phyloP scores from a whole-genome alignment of 2,888 invertebrate species.

The Hoplodrina ambigua region DNA sequence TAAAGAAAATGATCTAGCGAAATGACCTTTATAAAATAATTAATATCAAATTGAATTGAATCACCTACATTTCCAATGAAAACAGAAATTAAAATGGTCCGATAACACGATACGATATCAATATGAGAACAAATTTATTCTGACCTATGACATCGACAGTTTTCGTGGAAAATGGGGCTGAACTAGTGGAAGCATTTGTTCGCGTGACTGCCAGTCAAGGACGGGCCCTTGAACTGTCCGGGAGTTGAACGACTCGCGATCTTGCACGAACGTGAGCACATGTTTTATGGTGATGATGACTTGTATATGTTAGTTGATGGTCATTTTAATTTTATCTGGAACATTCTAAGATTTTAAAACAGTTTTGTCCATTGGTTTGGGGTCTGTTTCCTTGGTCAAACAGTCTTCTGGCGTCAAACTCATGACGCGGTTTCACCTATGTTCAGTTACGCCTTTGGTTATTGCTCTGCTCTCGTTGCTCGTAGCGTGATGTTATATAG shows the following conservation, averaged over 20 bases:
- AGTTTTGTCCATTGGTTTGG: not conserved
- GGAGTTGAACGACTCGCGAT: slow-evolving; percentile 65
- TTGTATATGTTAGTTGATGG: slow-evolving; percentile 26
- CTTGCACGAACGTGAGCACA: slow-evolving; percentile 42
- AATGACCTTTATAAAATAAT: slow-evolving; percentile 6
- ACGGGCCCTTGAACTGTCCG: slow-evolving; percentile 71
- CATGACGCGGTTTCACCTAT: no score
- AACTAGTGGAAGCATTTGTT: slow-evolving; percentile 63
- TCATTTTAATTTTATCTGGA: slow-evolving; percentile 13
- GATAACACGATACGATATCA: slow-evolving; percentile 41
- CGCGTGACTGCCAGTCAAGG: slow-evolving; percentile 67
- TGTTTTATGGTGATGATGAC: slow-evolving; percentile 33
- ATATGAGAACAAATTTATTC: slow-evolving; percentile 60
- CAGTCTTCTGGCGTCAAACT: not conserved
- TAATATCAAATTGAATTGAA: slow-evolving; percentile 13
- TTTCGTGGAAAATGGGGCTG: slow-evolving; percentile 68
- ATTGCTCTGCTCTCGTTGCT: no score
- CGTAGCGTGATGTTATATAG: no score
- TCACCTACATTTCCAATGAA: slow-evolving; percentile 26
- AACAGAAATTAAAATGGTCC: slow-evolving; percentile 38
- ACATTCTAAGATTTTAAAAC: not conserved
- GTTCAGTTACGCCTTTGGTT: no score
- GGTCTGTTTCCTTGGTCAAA: not conserved
- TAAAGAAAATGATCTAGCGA: slow-evolving; percentile 1
- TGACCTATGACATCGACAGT: slow-evolving; percentile 60